phyloP scores from a whole-genome alignment of 2,888 invertebrate genomes.

The Auanema sp. region DNA sequence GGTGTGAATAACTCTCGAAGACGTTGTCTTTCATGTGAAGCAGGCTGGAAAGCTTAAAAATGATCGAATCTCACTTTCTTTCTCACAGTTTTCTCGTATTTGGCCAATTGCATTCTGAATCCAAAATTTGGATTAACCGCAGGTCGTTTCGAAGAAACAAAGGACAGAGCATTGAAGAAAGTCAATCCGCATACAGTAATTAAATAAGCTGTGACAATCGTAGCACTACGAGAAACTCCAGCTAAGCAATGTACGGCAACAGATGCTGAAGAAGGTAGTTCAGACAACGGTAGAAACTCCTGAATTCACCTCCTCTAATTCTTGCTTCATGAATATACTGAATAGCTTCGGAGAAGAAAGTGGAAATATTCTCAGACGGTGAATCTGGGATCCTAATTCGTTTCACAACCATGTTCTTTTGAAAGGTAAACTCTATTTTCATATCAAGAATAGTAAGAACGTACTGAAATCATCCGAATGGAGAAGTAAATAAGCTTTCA shows the following conservation, averaged over 20 bases:
- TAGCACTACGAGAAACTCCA: constrained; percentile 52
- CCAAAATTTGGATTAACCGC: constrained; percentile 56
- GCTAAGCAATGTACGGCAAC: constrained; percentile 60
- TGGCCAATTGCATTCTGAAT: constrained; percentile 54
- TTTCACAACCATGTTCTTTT: constrained; percentile 12
- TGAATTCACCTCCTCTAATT: constrained; percentile 25
- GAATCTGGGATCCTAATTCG: constrained; percentile 22
- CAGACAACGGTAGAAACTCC: not conserved
- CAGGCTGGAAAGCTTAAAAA: constrained; percentile 1
- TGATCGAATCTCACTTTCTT: too few species aligned
- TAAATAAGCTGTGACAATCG: constrained; percentile 53
- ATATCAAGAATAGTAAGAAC: constrained; percentile 25
- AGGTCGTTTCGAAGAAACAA: constrained; percentile 34
- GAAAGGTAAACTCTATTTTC: not conserved
- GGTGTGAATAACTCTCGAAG: not conserved
- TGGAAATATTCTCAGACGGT: constrained; percentile 23
- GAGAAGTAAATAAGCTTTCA: not conserved
- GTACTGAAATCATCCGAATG: constrained; percentile 11
- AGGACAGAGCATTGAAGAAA: constrained; percentile 36
- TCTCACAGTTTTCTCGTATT: constrained; percentile 42
- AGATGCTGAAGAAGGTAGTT: constrained; percentile 30
- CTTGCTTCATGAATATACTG: constrained; percentile 46
- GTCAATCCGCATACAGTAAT: constrained; percentile 44
- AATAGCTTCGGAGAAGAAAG: constrained; percentile 33
- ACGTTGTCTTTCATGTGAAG: not conserved